phyloP scores from a whole-genome alignment of 1,140 invertebrate genomes.

The Pomacea maculata region DNA sequence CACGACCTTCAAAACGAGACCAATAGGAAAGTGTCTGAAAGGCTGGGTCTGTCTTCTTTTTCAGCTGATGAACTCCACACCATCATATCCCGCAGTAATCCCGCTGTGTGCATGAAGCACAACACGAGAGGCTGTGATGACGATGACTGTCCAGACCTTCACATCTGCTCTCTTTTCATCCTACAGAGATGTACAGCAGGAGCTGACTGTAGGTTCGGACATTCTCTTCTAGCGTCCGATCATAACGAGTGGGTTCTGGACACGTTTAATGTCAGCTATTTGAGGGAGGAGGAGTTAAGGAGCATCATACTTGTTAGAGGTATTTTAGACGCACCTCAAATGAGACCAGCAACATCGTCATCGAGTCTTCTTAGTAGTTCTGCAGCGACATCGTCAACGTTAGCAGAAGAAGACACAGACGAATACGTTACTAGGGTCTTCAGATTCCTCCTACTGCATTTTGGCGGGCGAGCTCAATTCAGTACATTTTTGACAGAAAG shows the following conservation, averaged over 20 bases:
- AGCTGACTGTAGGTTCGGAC: conserved; percentile 3
- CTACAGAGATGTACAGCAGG: not conserved
- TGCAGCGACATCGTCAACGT: not conserved
- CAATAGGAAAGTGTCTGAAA: not conserved
- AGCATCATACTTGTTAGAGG: not conserved
- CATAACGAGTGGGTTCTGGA: conserved; percentile 6
- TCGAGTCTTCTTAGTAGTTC: not conserved
- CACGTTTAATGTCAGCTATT: not conserved
- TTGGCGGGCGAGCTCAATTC: not conserved
- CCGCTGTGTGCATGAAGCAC: not conserved
- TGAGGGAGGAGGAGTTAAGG: not conserved
- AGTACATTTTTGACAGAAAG: not conserved
- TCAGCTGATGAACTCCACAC: conserved; percentile 4
- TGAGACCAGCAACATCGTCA: not conserved
- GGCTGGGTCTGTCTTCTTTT: not conserved
- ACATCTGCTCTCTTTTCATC: not conserved
- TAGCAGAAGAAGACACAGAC: not conserved
- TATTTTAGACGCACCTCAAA: not conserved
- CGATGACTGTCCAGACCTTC: conserved; percentile 4
- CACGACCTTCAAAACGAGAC: conserved; percentile 1
- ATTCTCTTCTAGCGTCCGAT: not conserved
- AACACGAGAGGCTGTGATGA: not conserved
- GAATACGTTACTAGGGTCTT: not conserved
- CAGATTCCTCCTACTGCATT: not conserved
- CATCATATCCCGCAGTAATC: not conserved